Conservation (phyloP, 1,140 invertebrate species). For the Drosophila dunni region DNA sequence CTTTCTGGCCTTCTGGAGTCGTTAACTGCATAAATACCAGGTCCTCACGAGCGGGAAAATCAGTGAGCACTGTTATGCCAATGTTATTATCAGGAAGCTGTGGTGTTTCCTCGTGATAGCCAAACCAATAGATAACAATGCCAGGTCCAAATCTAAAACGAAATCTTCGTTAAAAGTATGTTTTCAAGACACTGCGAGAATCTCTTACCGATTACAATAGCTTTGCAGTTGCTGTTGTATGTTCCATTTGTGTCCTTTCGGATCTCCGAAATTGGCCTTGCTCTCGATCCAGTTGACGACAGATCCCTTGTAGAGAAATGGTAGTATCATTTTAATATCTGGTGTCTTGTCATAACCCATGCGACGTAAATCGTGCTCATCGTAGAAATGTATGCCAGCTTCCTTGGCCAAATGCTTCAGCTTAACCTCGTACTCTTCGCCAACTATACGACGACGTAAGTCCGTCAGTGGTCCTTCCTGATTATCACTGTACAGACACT, state of each 20-base stretch:
- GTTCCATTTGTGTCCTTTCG: slow-evolving; percentile 92
- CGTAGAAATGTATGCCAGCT: slow-evolving; percentile 89
- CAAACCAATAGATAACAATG: slow-evolving; percentile 98
- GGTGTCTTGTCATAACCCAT: slow-evolving; percentile 98
- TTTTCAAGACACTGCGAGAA: not conserved
- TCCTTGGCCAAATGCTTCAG: slow-evolving; percentile 87
- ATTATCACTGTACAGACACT: slow-evolving; percentile 88
- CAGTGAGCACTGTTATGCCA: slow-evolving; percentile 88
- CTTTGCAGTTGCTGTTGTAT: slow-evolving; percentile 94
- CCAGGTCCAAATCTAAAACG: slow-evolving; percentile 93
- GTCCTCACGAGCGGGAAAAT: slow-evolving; percentile 86
- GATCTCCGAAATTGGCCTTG: slow-evolving; percentile 96
- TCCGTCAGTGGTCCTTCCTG: slow-evolving; percentile 90
- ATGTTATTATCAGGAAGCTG: slow-evolving; percentile 87
- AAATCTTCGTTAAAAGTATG: not conserved
- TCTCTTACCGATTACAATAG: slow-evolving; percentile 93
- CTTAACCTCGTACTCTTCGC: slow-evolving; percentile 91
- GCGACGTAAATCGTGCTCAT: slow-evolving; percentile 92
- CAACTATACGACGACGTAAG: slow-evolving; percentile 89
- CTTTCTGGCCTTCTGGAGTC: not conserved
- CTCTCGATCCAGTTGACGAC: slow-evolving; percentile 98
- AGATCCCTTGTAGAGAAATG: slow-evolving; percentile 93
- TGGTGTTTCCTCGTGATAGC: slow-evolving; percentile 91
- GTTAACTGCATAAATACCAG: slow-evolving; percentile 74
- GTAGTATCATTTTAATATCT: slow-evolving; percentile 95